Percentiles rank a stretch among this genome's conserved stretches.
Evolutionary conservation across 2,888 invertebrate species (phyloP).

Genomic region (Elysia crispata): DNA sequence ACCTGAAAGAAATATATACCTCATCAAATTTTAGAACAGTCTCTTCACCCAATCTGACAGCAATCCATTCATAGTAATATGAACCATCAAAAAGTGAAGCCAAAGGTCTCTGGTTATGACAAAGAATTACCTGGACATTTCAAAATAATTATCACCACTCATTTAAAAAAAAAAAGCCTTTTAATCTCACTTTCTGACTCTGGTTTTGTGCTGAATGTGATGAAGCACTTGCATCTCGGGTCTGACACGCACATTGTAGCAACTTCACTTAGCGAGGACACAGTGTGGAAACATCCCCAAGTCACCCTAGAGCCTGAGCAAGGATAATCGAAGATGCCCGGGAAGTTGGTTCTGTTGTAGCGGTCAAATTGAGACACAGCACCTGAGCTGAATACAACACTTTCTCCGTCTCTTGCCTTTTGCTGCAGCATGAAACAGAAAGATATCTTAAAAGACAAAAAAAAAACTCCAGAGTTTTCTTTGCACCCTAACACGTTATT

Average conservation of each 20-base stretch:
- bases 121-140: too few relatives aligned
- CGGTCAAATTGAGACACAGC: slow-evolving; percentile 51
- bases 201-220: slow-evolving; percentile 65
- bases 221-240: slow-evolving; percentile 62
- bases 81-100: too few relatives aligned
- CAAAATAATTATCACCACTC: too few relatives aligned
- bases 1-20: too few relatives aligned
- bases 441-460: neutral
- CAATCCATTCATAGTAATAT: too few relatives aligned
- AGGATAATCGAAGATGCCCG: slow-evolving; percentile 66
- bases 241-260: slow-evolving; percentile 61
- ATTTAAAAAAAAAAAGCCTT: too few relatives aligned
- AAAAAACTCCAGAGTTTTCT: neutral
- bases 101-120: too few relatives aligned
- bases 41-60: too few relatives aligned
- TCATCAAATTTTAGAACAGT: too few relatives aligned
- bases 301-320: slow-evolving; percentile 66
- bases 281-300: slow-evolving; percentile 71
- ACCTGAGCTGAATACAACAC: too few relatives aligned
- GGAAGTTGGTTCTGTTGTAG: slow-evolving; percentile 58
- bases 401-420: neutral
- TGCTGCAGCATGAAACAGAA: slow-evolving; percentile 6
- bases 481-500: too few relatives aligned
- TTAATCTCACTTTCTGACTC: slow-evolving; percentile 55
- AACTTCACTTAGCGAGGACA: slow-evolving; percentile 61